Evolutionary conservation across 2,113 vertebrate genomes (phyloP), one percentile per base, ranked within the genome.

Genomic region (Nyctereutes procyonoides): DNA sequence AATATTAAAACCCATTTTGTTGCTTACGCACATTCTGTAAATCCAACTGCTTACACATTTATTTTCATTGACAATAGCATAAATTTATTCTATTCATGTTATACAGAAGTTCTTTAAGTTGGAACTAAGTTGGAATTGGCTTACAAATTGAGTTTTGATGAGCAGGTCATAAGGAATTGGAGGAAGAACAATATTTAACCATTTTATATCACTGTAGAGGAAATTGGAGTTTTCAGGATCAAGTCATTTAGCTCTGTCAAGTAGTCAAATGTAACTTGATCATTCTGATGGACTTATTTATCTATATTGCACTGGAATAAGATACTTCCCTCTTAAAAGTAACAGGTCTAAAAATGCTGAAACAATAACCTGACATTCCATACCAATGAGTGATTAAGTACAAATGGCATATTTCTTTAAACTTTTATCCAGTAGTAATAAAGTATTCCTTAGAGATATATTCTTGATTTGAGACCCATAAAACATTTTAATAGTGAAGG

Each of bases 61-160:
- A 83, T 90, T 96, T 93, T 86, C 63, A 90, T 76, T 95, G 84
- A 95, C 65, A 90, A 83, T 74, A 91, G 12, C 30, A 48, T 51
- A 84, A 92, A 80, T 60, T 43, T 84, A 97, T 95, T 90, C 69
- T 87, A 62, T 32, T 60, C 62, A 60, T 32, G 11, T 65, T 79
- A 26, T 60, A 11, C 16, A 63, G 5, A 58, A 76, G 4, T 82
- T 8, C 88, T 84, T 87, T 35, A 87, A 79, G 9, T 89, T 92
- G 96, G 56, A 89, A 56, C 2, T 62, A 76, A 92, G 24, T 56
- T 65, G 24, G 2, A 89, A 85, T 24, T 90, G n/a, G 88, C 19
- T 84, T 95, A 19, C 10, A 92, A 96, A 65, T 24, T 38, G 38
- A 87, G 26, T 83, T 96, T 86, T 90, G 26, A 63, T 65, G 19